Base-by-base conservation (phyloP, 2,888 invertebrate genomes). In the Drosophila algonquin region DNA sequence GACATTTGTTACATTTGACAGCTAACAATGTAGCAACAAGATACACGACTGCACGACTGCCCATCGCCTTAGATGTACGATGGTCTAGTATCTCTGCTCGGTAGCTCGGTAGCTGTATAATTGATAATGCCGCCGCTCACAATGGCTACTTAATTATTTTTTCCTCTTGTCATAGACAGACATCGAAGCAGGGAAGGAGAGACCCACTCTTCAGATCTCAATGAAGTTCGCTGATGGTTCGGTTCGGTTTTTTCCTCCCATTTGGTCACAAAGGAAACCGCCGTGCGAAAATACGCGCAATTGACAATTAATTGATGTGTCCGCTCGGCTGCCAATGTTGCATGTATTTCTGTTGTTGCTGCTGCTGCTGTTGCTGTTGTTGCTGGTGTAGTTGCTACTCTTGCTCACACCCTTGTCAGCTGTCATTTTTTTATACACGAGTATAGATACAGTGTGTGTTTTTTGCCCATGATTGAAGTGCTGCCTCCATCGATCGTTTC, bases 301-400 rank as follows among this genome's bases (percentile, higher is more conserved):
- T 88, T 88, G 87, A 84, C 89, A 87, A 89, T 87, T 87, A 87
- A 87, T 87, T 89, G 87, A 87, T 89, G 89, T 79, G 87, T 87
- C 89, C 85, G 89, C 87, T 87, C 63, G 73, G 68, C 72, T 59
- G 57, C 80, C 71, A 61, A 60, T 73, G 59, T 67, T 53, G 60
- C 40, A 40, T n/a, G 40, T 40, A 7, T 61, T 78, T 58, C 56
- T 73, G 46, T 47, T 73, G 53, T 48, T 59, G 58, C 54, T 27
- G 27, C 8, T 27, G 27, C 1, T 8, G 27, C 8, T 27, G 27
- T 7, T 27, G 27, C 30, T 67, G 56, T 21, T 78, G 60, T 54
- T 73, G 46, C 30, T 73, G 53, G 8, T 63, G 70, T 58, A 47
- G 48, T 61, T 44, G 45, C 64, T 18, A 48, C 70, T 71, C 63